phyloP scores from a whole-genome alignment of 2,797 vertebrate genomes.

The Ibycter americanus region DNA sequence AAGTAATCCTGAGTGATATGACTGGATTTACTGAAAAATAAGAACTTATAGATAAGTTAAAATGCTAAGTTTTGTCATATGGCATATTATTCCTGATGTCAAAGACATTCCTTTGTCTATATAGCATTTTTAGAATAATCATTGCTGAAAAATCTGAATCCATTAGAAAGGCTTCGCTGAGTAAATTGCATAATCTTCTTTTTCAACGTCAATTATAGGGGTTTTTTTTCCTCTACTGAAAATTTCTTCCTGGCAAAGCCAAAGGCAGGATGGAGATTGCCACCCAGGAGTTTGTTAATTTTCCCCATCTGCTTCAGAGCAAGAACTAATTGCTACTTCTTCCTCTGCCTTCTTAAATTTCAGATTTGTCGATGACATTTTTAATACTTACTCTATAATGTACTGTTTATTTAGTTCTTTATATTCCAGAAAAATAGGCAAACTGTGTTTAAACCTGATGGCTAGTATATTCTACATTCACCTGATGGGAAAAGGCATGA shows the following conservation, averaged over 20 bases:
- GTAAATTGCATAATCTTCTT: neutral
- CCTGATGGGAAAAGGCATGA: neutral
- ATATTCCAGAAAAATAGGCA: neutral
- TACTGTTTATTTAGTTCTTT: neutral
- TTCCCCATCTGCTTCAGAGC: neutral
- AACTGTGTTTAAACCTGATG: neutral
- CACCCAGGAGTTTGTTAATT: neutral
- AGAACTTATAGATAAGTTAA: neutral
- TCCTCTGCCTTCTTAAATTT: neutral
- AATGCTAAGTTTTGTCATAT: neutral
- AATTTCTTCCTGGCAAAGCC: neutral
- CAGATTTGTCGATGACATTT: neutral
- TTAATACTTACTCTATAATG: neutral
- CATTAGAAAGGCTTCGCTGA: neutral
- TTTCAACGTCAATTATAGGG: rapidly evolving
- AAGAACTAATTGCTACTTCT: neutral
- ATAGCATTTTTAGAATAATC: neutral
- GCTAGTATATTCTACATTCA: neutral
- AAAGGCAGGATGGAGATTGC: neutral
- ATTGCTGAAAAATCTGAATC: neutral
- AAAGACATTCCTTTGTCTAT: neutral
- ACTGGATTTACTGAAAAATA: neutral
- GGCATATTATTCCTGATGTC: neutral
- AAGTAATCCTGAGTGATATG: neutral
- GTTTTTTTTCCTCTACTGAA: neutral